Conservation (phyloP, 2,113 vertebrate genomes). For the Rhabdomys dilectus region DNA sequence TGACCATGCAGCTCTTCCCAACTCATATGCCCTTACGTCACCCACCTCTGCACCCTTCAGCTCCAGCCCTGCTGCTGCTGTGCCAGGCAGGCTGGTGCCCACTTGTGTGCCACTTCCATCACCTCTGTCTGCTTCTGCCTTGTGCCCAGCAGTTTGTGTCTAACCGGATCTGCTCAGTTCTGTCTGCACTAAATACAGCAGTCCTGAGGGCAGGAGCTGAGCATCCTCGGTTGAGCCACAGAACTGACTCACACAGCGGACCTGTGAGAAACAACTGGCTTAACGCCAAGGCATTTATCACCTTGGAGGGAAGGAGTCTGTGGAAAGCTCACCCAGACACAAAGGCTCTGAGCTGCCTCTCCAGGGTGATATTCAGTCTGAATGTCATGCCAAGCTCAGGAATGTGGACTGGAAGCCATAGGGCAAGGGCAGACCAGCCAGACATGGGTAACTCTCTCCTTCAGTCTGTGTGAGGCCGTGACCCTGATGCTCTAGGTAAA, state of each 20-base stretch:
- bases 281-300: background rate
- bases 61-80: background rate
- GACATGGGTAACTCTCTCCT: background rate
- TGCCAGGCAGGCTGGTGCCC: background rate
- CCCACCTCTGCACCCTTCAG: fast-evolving
- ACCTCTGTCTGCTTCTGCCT: background rate
- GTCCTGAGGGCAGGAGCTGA: background rate
- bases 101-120: background rate
- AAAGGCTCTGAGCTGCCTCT: background rate
- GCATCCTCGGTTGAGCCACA: background rate
- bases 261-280: background rate
- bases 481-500: background rate
- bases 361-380: background rate
- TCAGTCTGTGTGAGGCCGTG: background rate
- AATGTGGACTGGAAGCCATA: background rate
- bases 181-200: background rate
- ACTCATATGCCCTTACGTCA: too few species aligned
- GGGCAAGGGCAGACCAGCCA: background rate
- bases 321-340: background rate
- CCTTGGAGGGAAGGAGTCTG: background rate
- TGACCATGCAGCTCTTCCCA: background rate
- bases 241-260: background rate
- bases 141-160: too few species aligned
- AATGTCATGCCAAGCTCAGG: background rate
- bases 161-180: background rate